Percentiles rank a stretch among this genome's conserved stretches.
Conservation (phyloP, 2,888 invertebrate genomes). For the Acanthosoma haemorrhoidale region DNA sequence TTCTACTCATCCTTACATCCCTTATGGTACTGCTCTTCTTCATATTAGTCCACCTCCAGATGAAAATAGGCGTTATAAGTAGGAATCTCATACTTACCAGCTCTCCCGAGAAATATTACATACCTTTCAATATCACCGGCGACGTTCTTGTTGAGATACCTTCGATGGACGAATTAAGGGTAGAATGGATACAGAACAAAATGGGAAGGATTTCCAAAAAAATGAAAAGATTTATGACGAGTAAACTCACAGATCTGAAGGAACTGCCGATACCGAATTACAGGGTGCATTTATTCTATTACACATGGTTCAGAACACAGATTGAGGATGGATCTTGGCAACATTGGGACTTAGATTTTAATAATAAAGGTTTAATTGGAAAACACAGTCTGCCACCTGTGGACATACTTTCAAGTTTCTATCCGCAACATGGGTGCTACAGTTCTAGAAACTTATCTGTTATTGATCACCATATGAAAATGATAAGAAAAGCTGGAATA, state of each 20-base stretch:
- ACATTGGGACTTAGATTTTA: constrained; percentile 44
- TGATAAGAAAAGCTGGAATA: constrained; percentile 55
- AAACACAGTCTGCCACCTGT: constrained; percentile 49
- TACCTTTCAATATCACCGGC: background rate
- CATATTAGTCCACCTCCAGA: background rate
- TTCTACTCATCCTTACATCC: background rate
- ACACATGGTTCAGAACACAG: constrained; percentile 45
- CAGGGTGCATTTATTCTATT: constrained; percentile 46
- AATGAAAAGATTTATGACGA: constrained; percentile 41
- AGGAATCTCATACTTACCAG: background rate
- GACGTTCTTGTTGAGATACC: background rate
- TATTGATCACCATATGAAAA: constrained; percentile 56
- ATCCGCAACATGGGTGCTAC: constrained; percentile 53
- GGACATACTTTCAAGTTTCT: constrained; percentile 51
- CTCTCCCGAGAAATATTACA: background rate
- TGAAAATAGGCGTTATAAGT: background rate
- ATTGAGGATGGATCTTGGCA: constrained; percentile 44
- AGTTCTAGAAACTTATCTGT: constrained; percentile 51
- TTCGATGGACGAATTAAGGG: constrained; percentile 39
- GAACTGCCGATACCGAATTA: constrained; percentile 41
- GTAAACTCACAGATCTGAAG: constrained; percentile 23
- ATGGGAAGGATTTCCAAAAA: constrained; percentile 43
- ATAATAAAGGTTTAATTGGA: constrained; percentile 44
- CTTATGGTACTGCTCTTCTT: background rate
- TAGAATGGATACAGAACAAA: constrained; percentile 43